phyloP scores from a whole-genome alignment of 2,797 vertebrate genomes.

The Coluber constrictor region DNA sequence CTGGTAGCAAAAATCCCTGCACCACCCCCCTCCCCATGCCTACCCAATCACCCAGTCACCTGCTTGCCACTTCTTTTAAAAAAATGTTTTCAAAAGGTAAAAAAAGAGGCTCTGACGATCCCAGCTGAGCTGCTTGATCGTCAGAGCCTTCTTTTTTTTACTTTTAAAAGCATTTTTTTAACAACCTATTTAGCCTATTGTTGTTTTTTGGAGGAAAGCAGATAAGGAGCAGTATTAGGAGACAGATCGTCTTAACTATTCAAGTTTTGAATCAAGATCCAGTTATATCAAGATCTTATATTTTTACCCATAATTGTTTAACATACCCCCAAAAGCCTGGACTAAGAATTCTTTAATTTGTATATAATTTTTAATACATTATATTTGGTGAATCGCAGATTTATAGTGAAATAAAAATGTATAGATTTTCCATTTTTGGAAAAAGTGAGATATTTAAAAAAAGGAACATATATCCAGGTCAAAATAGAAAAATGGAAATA shows the following conservation, averaged over 20 bases:
- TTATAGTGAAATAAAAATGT: neutral
- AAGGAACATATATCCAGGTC: neutral
- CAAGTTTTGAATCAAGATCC: neutral
- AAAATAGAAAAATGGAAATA: neutral
- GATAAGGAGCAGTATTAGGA: neutral
- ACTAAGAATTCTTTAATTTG: neutral
- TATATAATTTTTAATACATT: neutral
- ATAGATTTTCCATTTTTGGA: neutral
- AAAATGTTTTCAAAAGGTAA: too few relatives aligned
- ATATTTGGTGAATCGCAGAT: neutral
- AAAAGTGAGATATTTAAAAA: neutral
- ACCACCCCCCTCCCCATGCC: too few relatives aligned
- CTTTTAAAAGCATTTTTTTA: too few relatives aligned
- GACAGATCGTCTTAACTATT: neutral
- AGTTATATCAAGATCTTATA: neutral
- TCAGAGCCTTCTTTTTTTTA: too few relatives aligned
- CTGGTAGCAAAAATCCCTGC: too few relatives aligned
- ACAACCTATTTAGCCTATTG: too few relatives aligned
- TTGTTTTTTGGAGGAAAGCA: neutral
- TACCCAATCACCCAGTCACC: too few relatives aligned
- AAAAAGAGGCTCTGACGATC: too few relatives aligned
- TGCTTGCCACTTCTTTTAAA: too few relatives aligned
- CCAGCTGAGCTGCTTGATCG: too few relatives aligned
- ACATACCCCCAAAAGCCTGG: neutral
- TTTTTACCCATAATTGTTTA: neutral